Base-by-base conservation (phyloP, 1,140 invertebrate genomes). In the Trichomalopsis sarcophagae region DNA sequence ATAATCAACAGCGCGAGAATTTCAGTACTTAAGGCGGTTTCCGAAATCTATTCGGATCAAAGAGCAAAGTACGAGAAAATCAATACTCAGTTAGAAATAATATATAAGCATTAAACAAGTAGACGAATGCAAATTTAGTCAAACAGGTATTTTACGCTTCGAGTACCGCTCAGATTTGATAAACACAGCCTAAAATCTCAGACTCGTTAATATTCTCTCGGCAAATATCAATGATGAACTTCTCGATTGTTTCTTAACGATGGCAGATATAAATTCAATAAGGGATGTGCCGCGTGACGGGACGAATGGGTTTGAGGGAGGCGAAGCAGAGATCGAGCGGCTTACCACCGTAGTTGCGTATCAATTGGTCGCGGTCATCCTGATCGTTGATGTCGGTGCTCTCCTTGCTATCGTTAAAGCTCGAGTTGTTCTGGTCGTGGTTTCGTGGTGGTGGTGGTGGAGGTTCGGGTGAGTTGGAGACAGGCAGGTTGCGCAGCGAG, bases 311-410 rank as follows among this genome's bases (percentile, higher is more conserved):
- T 6, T 1, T n/a, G 14, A n/a, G 21, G 55, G 55, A n/a, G 21
- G 55, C 55, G n/a, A 62, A n/a, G 55, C 55, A 62, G 55, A 62
- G 55, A 62, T 62, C 55, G 55, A 62, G 55, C 55, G 55, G 95
- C 95, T 95, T 91, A 96, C 96, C 96, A 89, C 95, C 95, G 91
- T 96, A 96, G 87, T 95, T 96, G 85, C 96, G 94, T 89, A 96
- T 95, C 89, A 95, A 91, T 87, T 96, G 96, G 91, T 96, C 96
- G 87, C 96, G 96, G 94, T 98, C 97, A 88, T 97, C 97, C 30
- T 84, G 81, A 94, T 98, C 97, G 90, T 97, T 98, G 91, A 97
- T 97, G 93, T 98, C 97, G 93, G 98, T 98, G 92, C 97, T 97
- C 90, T 97, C 97, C 93, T 97, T 98, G 90, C 96, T 97, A 91